Base-by-base conservation (phyloP, 1,140 invertebrate species). In the Amyelois transitella region DNA sequence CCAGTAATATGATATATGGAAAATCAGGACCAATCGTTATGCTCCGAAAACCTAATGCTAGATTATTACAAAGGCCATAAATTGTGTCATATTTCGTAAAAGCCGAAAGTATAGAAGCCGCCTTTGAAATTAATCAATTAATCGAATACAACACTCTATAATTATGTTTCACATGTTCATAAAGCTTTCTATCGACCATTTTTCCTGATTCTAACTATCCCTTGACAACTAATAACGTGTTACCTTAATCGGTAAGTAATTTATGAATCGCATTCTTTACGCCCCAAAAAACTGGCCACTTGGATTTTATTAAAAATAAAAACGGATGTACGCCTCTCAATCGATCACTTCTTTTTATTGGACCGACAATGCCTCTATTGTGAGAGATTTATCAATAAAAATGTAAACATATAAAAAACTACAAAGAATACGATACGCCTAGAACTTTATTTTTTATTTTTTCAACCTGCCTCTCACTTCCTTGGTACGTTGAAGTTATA, bases 251-350 rank as follows among this genome's bases (percentile, higher is more conserved):
- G 75, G 63, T 62, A 69, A 61, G 66, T 81, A 82, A 85, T 85
- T 83, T 85, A 85, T 82, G 75, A 68, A 69, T 60, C 54, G 58
- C 74, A 85, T 72, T 77, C 62, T 69, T 70, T 73, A 82, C 79
- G 77, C 78, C 77, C 73, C 67, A 79, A 80, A 74, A 62, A 71
- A 64, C 66, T 21, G 45, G 20, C 45, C 45, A 48, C 45, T 48
- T 48, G 45, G 8, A 21, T 48, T 48, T 21, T 48, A 48, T 48
- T 48, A 48, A 48, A 45, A 38, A 66, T 55, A 43, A 38, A 69
- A 70, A 74, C 66, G 71, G 66, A 75, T 72, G 69, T 66, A 58
- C 64, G 63, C 56, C 72, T 66, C 70, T 76, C 68, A 75, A 83
- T 81, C 77, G 67, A 78, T 82, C 79, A 81, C 48, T 25, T 54